phyloP scores from a whole-genome alignment of 2,113 vertebrate species.

The Eira barbara region DNA sequence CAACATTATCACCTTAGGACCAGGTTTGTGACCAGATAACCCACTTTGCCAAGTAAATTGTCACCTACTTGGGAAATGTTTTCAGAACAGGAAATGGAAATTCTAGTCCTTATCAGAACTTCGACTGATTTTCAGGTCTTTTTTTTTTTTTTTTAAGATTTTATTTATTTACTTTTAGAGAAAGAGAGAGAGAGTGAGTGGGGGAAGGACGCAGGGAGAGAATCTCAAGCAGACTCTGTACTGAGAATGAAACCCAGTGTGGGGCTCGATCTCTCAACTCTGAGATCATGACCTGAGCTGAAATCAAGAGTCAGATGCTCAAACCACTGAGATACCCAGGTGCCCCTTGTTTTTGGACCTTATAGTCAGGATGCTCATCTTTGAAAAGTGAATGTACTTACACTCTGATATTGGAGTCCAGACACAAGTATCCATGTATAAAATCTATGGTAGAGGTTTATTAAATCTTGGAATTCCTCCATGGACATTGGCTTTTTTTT shows the following conservation, averaged over 20 bases:
- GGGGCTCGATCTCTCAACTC: background rate
- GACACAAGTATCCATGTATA: background rate
- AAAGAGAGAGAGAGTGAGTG: background rate
- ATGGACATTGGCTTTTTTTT: background rate
- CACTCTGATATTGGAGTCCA: background rate
- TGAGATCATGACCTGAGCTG: background rate
- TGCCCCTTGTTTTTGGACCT: background rate
- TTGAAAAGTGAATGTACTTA: background rate
- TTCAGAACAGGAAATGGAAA: constrained; percentile 14
- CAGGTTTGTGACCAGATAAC: background rate
- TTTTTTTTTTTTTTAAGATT: background rate
- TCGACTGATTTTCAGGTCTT: background rate
- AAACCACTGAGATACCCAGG: background rate
- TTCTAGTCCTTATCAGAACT: background rate
- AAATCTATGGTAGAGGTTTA: background rate
- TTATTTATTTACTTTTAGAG: background rate
- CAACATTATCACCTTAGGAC: background rate
- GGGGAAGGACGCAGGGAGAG: background rate
- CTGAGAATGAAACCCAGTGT: background rate
- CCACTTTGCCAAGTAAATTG: constrained; percentile 33
- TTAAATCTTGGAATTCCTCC: constrained; percentile 25
- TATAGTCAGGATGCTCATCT: background rate
- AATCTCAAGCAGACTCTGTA: background rate
- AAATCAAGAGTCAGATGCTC: background rate
- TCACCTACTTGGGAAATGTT: background rate